Evolutionary conservation across 2,113 vertebrate species (phyloP), one percentile per base, ranked within the genome.

Genomic region (Scomber scombrus): DNA sequence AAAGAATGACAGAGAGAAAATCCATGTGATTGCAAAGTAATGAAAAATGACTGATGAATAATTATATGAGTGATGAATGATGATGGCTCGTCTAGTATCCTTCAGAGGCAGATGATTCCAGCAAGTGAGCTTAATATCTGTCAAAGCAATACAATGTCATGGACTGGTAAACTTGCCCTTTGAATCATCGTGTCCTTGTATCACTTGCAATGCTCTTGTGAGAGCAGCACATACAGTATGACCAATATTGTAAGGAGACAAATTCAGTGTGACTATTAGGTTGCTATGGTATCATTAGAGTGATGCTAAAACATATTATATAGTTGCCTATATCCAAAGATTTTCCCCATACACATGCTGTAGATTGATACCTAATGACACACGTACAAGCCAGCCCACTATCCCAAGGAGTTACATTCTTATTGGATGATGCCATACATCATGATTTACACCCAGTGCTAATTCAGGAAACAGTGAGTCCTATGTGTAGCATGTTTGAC

Each of bases 31-130:
- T 54, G 61, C 15, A 68, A 55, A 57, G 34, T 21, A 16, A 50
- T 78, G 40, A 56, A 29, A 68, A 71, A 81, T 14, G 14, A 52
- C 16, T 49, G 19, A 70, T 49, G 19, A 70, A n/a, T 16, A 64
- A 50, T 73, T 14, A 51, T 47, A 47, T 15, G 3, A 31, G 34
- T 58, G 71, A 61, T 75, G 8, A 60, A 71, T 66, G 64, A 60
- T 40, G 52, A 71, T 75, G 71, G 23, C 5, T 62, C 47, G 15
- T 2, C 5, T 26, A 3, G 45, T 49, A 19, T 40, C 43, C 10
- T 60, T 56, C 2, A 62, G 43, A 49, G 40, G 47, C n/a, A 49
- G 19, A 73, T 1, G 0, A 34, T 26, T 79, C 11, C 13, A 14
- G 46, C 26, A 51, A 67, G 54, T 16, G 5, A 55, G 23, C 12